These are phyloP conservation scores for Enhydra lutris DNA, from an alignment of 2,113 vertebrate genomes.

Conservation along the genomic window DNA sequence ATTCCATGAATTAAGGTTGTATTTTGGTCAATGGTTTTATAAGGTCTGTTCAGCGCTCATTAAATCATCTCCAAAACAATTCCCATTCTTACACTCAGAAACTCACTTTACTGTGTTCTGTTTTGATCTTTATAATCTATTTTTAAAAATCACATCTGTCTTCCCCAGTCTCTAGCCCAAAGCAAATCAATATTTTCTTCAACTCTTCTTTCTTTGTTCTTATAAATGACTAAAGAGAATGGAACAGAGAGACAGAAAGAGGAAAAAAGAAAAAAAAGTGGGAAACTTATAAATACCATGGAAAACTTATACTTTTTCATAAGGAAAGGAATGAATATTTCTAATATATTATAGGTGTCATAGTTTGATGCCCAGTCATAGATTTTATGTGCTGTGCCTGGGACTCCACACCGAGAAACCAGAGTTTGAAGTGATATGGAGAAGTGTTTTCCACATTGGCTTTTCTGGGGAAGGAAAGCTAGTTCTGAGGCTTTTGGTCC, in stretches of 20 bases:
- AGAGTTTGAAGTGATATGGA: neutral
- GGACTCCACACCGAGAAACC: neutral
- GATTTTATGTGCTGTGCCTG: neutral
- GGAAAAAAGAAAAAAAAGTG: neutral
- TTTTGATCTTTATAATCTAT: constrained; percentile 16
- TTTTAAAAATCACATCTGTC: neutral
- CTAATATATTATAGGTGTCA: neutral
- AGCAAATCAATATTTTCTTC: constrained; percentile 12
- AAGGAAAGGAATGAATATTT: neutral
- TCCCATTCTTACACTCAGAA: neutral
- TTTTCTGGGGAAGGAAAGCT: neutral
- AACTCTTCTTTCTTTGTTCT: neutral
- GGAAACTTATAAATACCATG: neutral
- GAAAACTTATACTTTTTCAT: neutral
- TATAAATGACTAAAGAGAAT: neutral
- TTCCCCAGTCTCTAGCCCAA: neutral
- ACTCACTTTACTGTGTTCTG: neutral
- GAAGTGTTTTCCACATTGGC: neutral
- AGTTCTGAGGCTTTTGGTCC: neutral
- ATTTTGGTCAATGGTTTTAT: neutral
- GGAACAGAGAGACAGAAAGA: neutral
- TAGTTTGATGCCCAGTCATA: neutral
- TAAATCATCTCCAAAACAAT: neutral
- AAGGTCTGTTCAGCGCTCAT: neutral
- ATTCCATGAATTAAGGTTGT: neutral